Percentiles rank a stretch among this genome's conserved stretches.
Conservation (phyloP, 2,113 vertebrate genomes). For the Channa argus region DNA sequence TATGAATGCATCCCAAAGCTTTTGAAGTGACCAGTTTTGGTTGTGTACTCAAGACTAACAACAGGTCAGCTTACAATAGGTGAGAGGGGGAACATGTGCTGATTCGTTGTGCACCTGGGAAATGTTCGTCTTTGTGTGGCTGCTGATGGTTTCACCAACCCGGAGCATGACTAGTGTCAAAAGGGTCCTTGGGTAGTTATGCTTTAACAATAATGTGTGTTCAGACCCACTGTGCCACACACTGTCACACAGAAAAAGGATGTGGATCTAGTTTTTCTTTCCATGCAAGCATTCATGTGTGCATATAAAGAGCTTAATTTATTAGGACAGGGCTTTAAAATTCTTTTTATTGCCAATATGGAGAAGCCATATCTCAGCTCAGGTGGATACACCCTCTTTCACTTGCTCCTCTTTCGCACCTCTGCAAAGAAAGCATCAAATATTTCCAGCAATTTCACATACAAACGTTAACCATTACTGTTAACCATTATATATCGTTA, state of each 20-base stretch:
- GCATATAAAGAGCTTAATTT: neutral
- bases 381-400: neutral
- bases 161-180: neutral
- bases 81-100: neutral
- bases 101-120: neutral
- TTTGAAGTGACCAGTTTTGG: neutral
- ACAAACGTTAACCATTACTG: neutral
- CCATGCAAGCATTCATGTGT: neutral
- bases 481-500: neutral
- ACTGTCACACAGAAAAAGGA: neutral
- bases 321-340: constrained; percentile 13
- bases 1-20: neutral
- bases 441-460: neutral
- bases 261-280: neutral
- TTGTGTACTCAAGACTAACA: constrained; percentile 6
- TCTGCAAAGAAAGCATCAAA: neutral
- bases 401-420: neutral
- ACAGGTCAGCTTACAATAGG: constrained; percentile 1
- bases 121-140: neutral
- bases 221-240: neutral
- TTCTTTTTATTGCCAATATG: constrained; percentile 11
- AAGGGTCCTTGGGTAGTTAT: neutral
- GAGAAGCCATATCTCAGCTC: neutral
- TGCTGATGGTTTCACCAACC: neutral
- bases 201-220: too few species aligned